Conservation (phyloP, 2,797 vertebrate genomes). For the Sebastes paucispinis region DNA sequence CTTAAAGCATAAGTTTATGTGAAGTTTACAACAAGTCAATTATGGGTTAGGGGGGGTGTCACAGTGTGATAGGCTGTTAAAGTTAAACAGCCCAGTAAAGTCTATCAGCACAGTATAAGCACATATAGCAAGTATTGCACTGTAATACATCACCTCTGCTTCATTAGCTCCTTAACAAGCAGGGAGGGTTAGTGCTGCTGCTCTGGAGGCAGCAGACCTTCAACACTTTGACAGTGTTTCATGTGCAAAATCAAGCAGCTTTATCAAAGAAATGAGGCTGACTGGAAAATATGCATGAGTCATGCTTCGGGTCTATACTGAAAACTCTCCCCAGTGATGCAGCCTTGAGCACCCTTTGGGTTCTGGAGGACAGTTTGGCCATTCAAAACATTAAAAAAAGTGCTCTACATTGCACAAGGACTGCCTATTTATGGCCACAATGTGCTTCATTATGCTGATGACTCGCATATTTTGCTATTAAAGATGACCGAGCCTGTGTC, state of each 20-base stretch:
- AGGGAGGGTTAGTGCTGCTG: not conserved
- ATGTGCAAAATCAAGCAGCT: not conserved
- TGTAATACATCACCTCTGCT: constrained; percentile 30
- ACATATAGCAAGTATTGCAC: constrained; percentile 32
- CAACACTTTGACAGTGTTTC: not conserved
- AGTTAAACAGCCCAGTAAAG: constrained; percentile 52
- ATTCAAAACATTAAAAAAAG: not conserved
- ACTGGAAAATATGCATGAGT: constrained; percentile 38
- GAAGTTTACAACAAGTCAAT: constrained; percentile 56
- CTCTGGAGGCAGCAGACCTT: constrained; percentile 1
- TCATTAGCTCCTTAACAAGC: constrained; percentile 39
- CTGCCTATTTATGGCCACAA: not conserved
- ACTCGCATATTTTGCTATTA: not conserved
- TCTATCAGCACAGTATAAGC: constrained; percentile 11
- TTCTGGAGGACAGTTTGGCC: not conserved
- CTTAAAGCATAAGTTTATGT: constrained; percentile 33
- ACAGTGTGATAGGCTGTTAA: constrained; percentile 33
- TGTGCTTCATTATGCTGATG: not conserved
- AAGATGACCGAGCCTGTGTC: not conserved
- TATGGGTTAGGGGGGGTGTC: constrained; percentile 18
- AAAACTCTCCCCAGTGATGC: constrained; percentile 6
- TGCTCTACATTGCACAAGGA: not conserved
- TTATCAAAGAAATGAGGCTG: constrained; percentile 1
- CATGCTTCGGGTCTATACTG: not conserved
- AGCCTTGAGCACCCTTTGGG: not conserved